These are phyloP conservation scores for Paramisgurnus dabryanus DNA, from an alignment of 2,113 vertebrate genomes.

Conservation along the genomic window DNA sequence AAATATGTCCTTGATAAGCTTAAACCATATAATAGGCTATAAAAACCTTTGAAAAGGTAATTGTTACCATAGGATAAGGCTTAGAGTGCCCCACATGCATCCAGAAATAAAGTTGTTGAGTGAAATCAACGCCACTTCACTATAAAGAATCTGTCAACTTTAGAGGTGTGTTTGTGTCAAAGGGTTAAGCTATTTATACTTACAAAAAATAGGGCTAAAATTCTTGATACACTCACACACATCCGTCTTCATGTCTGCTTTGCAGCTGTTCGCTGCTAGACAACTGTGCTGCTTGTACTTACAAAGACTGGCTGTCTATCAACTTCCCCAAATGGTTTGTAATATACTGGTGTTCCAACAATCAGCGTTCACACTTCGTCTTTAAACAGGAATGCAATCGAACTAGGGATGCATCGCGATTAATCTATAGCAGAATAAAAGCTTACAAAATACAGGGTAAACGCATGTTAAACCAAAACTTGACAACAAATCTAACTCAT, in stretches of 20 bases:
- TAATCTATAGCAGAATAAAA: too few species aligned
- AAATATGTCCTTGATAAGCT: too few species aligned
- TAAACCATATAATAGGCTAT: slow-evolving; percentile 13
- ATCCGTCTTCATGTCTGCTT: slow-evolving; percentile 17
- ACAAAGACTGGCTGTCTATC: slow-evolving; percentile 13
- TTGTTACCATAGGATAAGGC: neutral
- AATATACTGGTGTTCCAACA: neutral
- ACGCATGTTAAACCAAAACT: too few species aligned
- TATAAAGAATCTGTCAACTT: slow-evolving; percentile 16
- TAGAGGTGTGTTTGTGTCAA: slow-evolving; percentile 24
- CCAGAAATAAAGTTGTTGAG: slow-evolving; percentile 8
- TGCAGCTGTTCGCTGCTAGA: slow-evolving; percentile 41
- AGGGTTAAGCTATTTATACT: slow-evolving; percentile 34
- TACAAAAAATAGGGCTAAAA: slow-evolving; percentile 16
- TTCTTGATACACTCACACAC: slow-evolving; percentile 11
- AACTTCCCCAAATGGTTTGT: neutral
- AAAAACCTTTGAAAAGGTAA: neutral
- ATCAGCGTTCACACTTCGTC: neutral
- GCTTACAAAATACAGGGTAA: neutral
- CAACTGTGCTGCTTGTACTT: slow-evolving; percentile 29
- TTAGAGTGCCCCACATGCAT: neutral
- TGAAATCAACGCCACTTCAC: slow-evolving; percentile 1
- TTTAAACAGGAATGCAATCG: neutral
- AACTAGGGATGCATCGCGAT: neutral
- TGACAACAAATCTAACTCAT: neutral